Evolutionary conservation across 2,888 invertebrate genomes (phyloP).

Genomic region (Beris chalybata): DNA sequence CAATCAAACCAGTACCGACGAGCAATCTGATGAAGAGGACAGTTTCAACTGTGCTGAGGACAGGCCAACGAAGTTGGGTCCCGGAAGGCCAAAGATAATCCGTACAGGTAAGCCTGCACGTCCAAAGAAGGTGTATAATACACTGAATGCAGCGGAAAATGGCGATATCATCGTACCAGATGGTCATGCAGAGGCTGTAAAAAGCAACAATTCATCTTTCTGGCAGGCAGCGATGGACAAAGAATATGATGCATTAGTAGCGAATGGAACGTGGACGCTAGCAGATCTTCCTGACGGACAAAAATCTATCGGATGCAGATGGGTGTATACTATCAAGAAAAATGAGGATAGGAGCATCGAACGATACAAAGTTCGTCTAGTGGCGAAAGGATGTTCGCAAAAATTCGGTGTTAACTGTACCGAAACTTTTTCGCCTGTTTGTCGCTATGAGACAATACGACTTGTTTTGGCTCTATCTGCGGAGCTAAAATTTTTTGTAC

Average conservation of each 20-base stretch:
- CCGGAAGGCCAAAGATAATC: too few relatives aligned
- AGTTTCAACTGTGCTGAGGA: not conserved
- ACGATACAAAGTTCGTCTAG: slow-evolving; percentile 17
- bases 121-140: not conserved
- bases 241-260: not conserved
- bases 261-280: not conserved
- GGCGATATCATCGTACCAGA: not conserved
- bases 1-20: not conserved
- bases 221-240: not conserved
- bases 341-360: too few relatives aligned
- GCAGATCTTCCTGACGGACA: not conserved
- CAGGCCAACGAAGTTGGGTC: not conserved
- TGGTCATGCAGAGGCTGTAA: not conserved
- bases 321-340: too few relatives aligned
- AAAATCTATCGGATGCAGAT: not conserved
- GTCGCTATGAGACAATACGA: slow-evolving; percentile 24
- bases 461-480: slow-evolving; percentile 36
- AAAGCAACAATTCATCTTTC: too few relatives aligned
- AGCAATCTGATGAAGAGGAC: too few relatives aligned
- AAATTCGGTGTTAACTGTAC: too few relatives aligned
- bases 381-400: slow-evolving; percentile 6
- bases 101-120: too few relatives aligned
- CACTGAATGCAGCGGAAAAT: not conserved
- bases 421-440: slow-evolving; percentile 41
- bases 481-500: slow-evolving; percentile 36